phyloP scores from a whole-genome alignment of 2,113 vertebrate genomes.

The Zosterops japonicus region DNA sequence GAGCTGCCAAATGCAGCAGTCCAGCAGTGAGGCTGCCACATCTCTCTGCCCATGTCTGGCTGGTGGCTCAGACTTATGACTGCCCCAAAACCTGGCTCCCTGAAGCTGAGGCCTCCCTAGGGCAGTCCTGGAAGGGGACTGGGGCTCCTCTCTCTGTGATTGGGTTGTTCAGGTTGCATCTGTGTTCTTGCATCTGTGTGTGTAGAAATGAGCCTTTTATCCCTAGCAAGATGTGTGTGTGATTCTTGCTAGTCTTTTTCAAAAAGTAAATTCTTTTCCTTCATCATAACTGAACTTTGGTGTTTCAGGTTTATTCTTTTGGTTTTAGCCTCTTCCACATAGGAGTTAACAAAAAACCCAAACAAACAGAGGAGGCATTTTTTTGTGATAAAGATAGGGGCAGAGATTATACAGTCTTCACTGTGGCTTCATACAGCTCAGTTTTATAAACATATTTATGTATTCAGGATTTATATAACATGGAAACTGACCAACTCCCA shows the following conservation, averaged over 20 bases:
- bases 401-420: not conserved
- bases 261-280: not conserved
- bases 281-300: not conserved
- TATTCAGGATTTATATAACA: slow-evolving; percentile 25
- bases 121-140: not conserved
- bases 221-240: not conserved
- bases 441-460: slow-evolving; percentile 25
- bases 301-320: not conserved
- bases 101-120: not conserved
- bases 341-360: not conserved
- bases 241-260: not conserved
- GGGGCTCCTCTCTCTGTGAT: not conserved
- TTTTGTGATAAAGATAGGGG: not conserved
- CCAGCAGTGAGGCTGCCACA: not conserved
- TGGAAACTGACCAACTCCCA: not conserved
- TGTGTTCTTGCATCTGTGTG: not conserved
- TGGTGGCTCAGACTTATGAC: not conserved
- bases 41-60: not conserved
- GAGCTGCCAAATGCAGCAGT: not conserved
- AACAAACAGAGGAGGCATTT: no score
- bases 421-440: not conserved
- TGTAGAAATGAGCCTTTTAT: not conserved
- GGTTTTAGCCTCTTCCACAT: not conserved
- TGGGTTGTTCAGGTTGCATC: not conserved
- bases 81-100: not conserved